Base-by-base conservation (phyloP, 2,797 vertebrate species). In the Sciaenops ocellatus region DNA sequence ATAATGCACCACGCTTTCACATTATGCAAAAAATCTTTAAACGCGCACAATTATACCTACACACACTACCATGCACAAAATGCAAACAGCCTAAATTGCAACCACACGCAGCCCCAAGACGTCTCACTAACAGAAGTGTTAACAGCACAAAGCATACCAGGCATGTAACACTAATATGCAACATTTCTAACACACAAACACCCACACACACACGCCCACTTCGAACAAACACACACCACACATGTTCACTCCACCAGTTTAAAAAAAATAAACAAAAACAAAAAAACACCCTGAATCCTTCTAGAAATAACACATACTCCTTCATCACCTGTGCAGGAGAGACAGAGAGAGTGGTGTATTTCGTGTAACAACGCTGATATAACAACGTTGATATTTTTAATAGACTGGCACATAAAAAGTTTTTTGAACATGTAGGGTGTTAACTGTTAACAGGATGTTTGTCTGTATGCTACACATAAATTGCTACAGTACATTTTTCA, bases 51-150 rank as follows among this genome's bases (percentile, higher is more conserved):
- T 52, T 78, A 69, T 62, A 80, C 68, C 56, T 76, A 86, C 82
- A 73, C 87, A 70, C 89, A 22, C 89, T 82, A 92, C 83, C 93
- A 92, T 92, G 90, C 95, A 95, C 88, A 83, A 76, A 92, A 93
- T 80, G 91, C 93, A 91, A 86, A 90, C 86, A 80, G 79, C 72
- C 83, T 90, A 91, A 86, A 84, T 22, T 85, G 87, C 90, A 92
- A 88, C 79, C 89, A 83, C 85, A 54, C 89, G 7, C 82, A 2
- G 73, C 84, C 88, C 34, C 71, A 1, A 84, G 76, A 90, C 86
- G 0, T 85, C 89, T 88, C 90, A 82, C 87, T 76, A 89, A 93
- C 85, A 78, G 50, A 88, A 85, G 83, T 71, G 74, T 84, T 76
- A 83, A 89, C 82, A 57, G 84, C 90, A 93, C 90, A 78, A 89